Conservation (phyloP, 2,113 vertebrate genomes). For the Gila orcuttii region DNA sequence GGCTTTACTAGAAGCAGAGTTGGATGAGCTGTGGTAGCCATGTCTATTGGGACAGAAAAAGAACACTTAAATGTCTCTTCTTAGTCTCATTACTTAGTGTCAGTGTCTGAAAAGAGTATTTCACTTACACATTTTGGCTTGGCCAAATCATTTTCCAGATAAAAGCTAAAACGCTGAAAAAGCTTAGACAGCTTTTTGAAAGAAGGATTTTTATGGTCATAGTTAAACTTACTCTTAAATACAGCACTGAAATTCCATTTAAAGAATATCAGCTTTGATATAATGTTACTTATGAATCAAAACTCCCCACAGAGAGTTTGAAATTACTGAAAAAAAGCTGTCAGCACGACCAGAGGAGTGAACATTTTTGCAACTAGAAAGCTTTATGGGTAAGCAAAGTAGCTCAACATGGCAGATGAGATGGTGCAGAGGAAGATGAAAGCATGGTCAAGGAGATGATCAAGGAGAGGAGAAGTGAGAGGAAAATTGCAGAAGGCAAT, state of each 20-base stretch:
- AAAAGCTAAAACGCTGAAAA: not conserved
- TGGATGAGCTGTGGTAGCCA: constrained; percentile 85
- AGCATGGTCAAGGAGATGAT: not conserved
- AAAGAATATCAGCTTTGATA: constrained; percentile 14
- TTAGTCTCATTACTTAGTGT: not conserved
- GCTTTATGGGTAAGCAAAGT: constrained; percentile 36
- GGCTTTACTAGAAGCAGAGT: constrained; percentile 81
- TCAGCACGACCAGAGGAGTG: constrained; percentile 1
- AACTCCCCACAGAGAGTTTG: not conserved
- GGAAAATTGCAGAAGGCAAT: not conserved
- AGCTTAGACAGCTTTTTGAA: not conserved
- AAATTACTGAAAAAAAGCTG: constrained; percentile 12
- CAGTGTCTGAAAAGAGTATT: constrained; percentile 1
- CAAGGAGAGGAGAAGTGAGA: not conserved
- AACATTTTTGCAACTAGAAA: constrained; percentile 19
- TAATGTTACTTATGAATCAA: constrained; percentile 40
- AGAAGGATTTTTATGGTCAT: no score
- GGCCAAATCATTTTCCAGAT: not conserved
- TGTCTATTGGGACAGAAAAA: constrained; percentile 75
- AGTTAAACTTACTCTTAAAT: not conserved
- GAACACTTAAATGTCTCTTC: constrained; percentile 5
- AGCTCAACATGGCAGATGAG: constrained; percentile 28
- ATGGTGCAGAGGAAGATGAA: not conserved
- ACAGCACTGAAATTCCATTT: not conserved
- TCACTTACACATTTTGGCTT: not conserved